Evolutionary conservation across 2,888 invertebrate genomes (phyloP).

Genomic region (Mesoligia furuncula): DNA sequence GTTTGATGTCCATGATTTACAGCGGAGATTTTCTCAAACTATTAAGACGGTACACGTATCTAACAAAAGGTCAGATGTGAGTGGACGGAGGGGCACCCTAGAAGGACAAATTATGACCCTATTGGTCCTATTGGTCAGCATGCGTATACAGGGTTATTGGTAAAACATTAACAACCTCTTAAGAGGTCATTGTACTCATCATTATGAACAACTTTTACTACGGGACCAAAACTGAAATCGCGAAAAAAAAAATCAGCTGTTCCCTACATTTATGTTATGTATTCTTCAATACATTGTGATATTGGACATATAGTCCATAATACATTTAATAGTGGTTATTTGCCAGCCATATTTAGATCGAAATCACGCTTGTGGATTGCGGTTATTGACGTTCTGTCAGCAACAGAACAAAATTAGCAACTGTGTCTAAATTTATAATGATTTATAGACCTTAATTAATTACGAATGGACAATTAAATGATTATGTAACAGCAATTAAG

Average conservation of each 20-base stretch:
- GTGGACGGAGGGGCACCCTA: too few species aligned
- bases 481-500: neutral
- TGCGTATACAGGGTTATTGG: too few species aligned
- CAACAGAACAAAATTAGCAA: constrained; percentile 11
- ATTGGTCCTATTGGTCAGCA: too few species aligned
- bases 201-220: too few species aligned
- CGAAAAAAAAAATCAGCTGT: too few species aligned
- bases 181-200: too few species aligned
- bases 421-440: constrained; percentile 8
- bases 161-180: too few species aligned
- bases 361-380: constrained; percentile 10
- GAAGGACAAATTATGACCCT: too few species aligned
- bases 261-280: too few species aligned
- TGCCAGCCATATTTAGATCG: neutral
- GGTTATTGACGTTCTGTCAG: constrained; percentile 27
- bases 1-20: constrained; percentile 49
- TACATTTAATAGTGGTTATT: neutral
- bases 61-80: neutral
- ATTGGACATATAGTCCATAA: neutral
- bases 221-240: too few species aligned
- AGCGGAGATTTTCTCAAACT: constrained; percentile 39
- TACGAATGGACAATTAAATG: neutral
- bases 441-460: constrained; percentile 16
- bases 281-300: neutral
- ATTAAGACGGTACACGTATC: neutral